Percentiles rank a stretch among this genome's conserved stretches.
Evolutionary conservation across 2,113 vertebrate genomes (phyloP).

Genomic region (Balaenoptera acutorostrata): DNA sequence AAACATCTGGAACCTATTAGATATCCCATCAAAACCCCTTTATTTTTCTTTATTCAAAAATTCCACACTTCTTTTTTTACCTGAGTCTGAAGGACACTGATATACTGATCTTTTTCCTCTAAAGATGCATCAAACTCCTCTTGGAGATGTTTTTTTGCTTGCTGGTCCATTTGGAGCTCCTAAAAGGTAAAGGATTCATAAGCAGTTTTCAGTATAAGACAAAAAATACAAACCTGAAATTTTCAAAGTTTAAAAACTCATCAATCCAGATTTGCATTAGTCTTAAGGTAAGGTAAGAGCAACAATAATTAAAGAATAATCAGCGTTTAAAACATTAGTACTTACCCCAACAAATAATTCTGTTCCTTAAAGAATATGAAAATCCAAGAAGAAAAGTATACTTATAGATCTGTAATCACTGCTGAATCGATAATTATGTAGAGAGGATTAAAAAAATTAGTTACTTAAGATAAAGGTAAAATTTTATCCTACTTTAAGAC

Average conservation of each 20-base stretch:
- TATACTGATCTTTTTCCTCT: conserved; percentile 97
- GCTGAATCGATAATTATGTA: neutral
- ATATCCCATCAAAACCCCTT: neutral
- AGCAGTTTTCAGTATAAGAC: neutral
- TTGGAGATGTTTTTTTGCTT: conserved; percentile 97
- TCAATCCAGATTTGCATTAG: neutral
- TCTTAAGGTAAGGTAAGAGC: neutral
- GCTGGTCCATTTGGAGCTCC: conserved; percentile 99
- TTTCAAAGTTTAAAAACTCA: conserved; percentile 20
- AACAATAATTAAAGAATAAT: neutral
- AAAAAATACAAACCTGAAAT: neutral
- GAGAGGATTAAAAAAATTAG: neutral
- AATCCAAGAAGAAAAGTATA: neutral
- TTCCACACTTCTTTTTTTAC: conserved; percentile 65
- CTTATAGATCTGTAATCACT: neutral
- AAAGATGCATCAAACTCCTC: conserved; percentile 95
- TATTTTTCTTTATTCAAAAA: neutral
- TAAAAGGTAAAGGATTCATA: conserved; percentile 60
- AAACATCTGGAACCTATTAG: neutral
- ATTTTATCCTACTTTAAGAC: neutral
- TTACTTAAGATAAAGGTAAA: neutral
- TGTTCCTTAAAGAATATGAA: conserved; percentile 18
- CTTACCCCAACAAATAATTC: neutral
- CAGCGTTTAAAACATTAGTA: neutral
- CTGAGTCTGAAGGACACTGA: conserved; percentile 96